A percentile compares a stretch with the other conserved stretches of the same genome.
Conservation (phyloP, 2,797 vertebrate genomes). For the Pangasius krempfi region DNA sequence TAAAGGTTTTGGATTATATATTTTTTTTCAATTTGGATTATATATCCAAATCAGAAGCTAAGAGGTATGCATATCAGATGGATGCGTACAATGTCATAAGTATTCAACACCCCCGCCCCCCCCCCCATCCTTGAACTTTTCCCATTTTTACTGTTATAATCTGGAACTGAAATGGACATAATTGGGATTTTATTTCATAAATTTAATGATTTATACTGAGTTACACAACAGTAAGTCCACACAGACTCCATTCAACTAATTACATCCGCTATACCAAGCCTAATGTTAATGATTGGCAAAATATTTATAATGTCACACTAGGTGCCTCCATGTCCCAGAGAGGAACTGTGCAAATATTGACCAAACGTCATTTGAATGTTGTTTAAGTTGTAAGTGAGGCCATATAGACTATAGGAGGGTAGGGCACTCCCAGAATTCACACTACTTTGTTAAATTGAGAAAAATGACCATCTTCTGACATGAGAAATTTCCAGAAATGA, state of each 20-base stretch:
- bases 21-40: too few species aligned
- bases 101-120: too few species aligned
- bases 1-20: too few species aligned
- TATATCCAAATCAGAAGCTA: too few species aligned
- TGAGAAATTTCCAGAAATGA: not conserved
- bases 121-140: not conserved
- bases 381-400: not conserved
- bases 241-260: not conserved
- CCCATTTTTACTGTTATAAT: not conserved
- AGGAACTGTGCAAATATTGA: slow-evolving; percentile 6
- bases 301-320: not conserved
- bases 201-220: not conserved
- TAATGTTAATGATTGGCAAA: slow-evolving; percentile 11
- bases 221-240: not conserved
- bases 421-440: not conserved
- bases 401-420: not conserved
- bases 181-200: not conserved
- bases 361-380: not conserved
- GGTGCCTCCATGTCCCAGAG: not conserved
- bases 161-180: not conserved
- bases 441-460: not conserved
- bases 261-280: not conserved
- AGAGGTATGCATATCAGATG: too few species aligned
- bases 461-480: not conserved
- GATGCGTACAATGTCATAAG: too few species aligned